Evolutionary conservation across 1,140 invertebrate species (phyloP), one percentile per base, ranked within the genome.

Genomic region (Aricia agestis): DNA sequence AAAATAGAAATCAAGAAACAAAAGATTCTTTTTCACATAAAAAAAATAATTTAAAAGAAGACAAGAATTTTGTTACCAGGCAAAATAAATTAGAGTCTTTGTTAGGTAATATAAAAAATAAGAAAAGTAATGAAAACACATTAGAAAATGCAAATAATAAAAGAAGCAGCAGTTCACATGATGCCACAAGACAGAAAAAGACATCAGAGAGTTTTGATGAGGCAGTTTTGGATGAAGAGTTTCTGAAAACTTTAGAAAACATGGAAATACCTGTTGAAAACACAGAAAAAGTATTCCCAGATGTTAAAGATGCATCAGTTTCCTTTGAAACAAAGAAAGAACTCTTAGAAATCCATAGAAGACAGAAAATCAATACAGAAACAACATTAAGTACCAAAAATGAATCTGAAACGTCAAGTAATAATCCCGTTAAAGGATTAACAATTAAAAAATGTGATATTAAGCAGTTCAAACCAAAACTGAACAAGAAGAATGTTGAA

Each of bases 241-340:
- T 80, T n/a, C 61, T 85, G 5, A 79, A 69, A 31, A 72, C 78
- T 71, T 76, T 87, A 9, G 86, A 89, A 74, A 85, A 84, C 71
- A 82, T 86, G 9, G 73, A 82, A 13, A 89, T 89, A 69, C 86
- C 86, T 0, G 79, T 85, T 4, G 76, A 78, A 67, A 72, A 15
- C 45, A 31, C 19, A 52, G 19, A 19, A 70, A 25, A 70, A 19
- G 32, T 65, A 52, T 6, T 17, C 10, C 18, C 17, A 1, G 7
- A 15, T 25, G 31, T 4, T 9, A n/a, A 70, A 31, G 41, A 42
- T 42, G 25, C 1, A n/a, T 52, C 45, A 11, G 19, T 41, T 19
- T 42, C 11, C 13, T 41, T 19, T 17, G 59, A 61, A 42, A 18
- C 9, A 13, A 3, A 25, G 25, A 25, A 25, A 25, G 25, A 25